phyloP scores from a whole-genome alignment of 2,113 vertebrate species.

The Phalacrocorax aristotelis region DNA sequence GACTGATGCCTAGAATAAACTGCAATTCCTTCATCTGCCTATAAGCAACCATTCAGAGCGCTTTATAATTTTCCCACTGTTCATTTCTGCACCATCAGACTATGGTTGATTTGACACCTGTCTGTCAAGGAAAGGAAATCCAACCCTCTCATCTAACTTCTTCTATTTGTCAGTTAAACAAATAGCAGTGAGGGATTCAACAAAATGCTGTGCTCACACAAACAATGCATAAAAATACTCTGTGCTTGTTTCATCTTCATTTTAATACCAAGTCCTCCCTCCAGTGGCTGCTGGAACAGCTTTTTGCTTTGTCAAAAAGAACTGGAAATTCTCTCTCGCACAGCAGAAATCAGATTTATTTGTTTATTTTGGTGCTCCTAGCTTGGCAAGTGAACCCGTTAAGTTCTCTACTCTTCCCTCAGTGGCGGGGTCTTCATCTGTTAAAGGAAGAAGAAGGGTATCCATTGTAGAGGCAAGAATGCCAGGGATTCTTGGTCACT shows the following conservation, averaged over 20 bases:
- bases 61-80: constrained; percentile 26
- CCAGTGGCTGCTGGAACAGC: constrained; percentile 63
- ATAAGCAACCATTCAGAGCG: not conserved
- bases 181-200: constrained; percentile 33
- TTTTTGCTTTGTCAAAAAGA: constrained; percentile 17
- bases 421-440: not conserved
- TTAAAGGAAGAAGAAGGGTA: not conserved
- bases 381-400: not conserved
- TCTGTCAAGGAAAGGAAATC: constrained; percentile 38
- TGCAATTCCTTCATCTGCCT: not conserved
- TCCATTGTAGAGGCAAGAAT: not conserved
- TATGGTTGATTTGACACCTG: constrained; percentile 21
- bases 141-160: constrained; percentile 35
- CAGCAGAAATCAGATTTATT: not conserved
- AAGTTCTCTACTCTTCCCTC: not conserved
- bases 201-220: constrained; percentile 45
- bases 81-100: constrained; percentile 38
- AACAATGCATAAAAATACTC: constrained; percentile 3
- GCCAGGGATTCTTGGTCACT: not conserved
- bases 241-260: constrained; percentile 53
- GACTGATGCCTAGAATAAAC: not conserved
- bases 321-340: not conserved
- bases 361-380: not conserved
- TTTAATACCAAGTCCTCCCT: constrained; percentile 62
- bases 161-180: constrained; percentile 59